Evolutionary conservation across 2,113 vertebrate genomes (phyloP).

Genomic region (Boulengeromyrus knoepffleri): DNA sequence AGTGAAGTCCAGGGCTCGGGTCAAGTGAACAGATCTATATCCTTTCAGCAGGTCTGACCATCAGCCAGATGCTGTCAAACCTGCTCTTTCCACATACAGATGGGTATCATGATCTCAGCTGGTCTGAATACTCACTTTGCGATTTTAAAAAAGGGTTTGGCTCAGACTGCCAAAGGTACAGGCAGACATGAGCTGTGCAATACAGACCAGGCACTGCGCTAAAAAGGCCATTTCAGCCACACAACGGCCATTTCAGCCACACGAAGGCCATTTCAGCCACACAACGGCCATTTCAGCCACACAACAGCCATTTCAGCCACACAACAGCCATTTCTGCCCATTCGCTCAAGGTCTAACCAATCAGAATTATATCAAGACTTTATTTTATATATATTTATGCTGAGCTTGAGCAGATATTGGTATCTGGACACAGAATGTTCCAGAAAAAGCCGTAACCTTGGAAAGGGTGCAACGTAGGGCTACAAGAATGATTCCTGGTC

Average conservation of each 20-base stretch:
- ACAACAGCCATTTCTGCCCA: neutral
- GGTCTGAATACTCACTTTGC: neutral
- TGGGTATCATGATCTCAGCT: neutral
- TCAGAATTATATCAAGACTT: neutral
- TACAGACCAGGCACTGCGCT: neutral
- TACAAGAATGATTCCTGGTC: too few species aligned
- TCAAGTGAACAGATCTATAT: neutral
- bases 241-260: neutral
- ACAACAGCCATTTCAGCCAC: too few species aligned
- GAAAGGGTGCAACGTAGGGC: too few species aligned
- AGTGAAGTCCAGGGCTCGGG: neutral
- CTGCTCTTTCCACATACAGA: neutral
- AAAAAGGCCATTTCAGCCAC: neutral
- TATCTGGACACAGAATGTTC: neutral
- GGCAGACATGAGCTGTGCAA: neutral
- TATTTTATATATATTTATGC: neutral
- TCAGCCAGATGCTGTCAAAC: neutral
- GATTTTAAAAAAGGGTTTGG: neutral
- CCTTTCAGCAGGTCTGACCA: neutral
- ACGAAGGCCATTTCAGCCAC: neutral
- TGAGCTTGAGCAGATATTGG: conserved; percentile 3
- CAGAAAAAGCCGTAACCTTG: neutral
- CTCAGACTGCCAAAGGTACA: neutral
- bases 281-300: neutral
- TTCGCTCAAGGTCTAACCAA: neutral